Evolutionary conservation across 2,113 vertebrate genomes (phyloP), one percentile per base, ranked within the genome.

Genomic region (Ciconia stormi): DNA sequence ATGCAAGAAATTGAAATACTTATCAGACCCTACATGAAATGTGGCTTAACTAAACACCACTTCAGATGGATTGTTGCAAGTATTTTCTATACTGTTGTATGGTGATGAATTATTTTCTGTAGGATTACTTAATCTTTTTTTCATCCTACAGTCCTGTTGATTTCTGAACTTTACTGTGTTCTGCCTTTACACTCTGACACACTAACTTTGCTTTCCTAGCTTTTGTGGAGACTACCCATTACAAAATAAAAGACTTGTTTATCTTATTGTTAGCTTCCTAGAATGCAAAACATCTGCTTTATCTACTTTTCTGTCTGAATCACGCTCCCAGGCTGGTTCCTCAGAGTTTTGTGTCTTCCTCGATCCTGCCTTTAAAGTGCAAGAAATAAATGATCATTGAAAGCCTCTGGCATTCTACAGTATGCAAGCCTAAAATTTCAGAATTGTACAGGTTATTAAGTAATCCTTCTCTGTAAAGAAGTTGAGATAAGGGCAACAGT

Each of bases 221-320:
- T 65, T 92, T 76, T 91, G 77, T 85, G 61, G 69, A 91, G 77
- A 61, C 66, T 66, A 53, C 22, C 6, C 19, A 16, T 79, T 52
- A 46, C 73, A 91, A 97, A 97, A 95, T 36, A 96, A 77, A 92
- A 91, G 36, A 82, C 74, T 70, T 20, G 59, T 77, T 94, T 93
- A 94, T 79, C 91, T 95, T 61, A 65, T 9, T 84, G 17, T 76
- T 95, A 89, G 89, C 56, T 76, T 72, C 30, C 77, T 84, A 95
- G 83, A 92, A 91, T 79, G 77, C 40, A 91, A 91, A 97, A 76
- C 88, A 93, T 79, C 40, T 76, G 30, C 61, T 94, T 95, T 95
- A 92, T 95, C 70, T 89, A 11, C 52, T 82, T 84, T 61, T 89
- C 34, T 69, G 59, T 89, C 73, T 94, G 91, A 95, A 59, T 71